phyloP scores from a whole-genome alignment of 1,140 invertebrate genomes.

The Bombus sibiricus region DNA sequence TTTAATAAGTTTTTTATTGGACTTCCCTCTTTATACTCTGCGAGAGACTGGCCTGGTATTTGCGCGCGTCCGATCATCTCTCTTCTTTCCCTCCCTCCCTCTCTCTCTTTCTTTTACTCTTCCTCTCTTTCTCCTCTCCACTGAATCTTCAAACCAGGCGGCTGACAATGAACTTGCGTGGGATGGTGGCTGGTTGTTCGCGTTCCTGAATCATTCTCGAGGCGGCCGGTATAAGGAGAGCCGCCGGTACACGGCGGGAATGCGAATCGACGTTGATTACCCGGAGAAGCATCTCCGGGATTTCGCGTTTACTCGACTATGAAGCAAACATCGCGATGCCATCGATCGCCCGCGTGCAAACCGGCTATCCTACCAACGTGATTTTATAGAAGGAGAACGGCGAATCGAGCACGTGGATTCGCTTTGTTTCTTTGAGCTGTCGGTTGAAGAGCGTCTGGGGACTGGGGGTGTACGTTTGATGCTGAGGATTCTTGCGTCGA shows the following conservation, averaged over 20 bases:
- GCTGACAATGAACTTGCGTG: conserved; percentile 47
- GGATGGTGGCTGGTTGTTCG: neutral
- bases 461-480: neutral
- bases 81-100: neutral
- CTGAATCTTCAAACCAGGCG: conserved; percentile 13
- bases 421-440: neutral
- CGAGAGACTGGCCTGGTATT: conserved; percentile 54
- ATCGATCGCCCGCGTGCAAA: conserved; percentile 1
- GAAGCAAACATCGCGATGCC: conserved; percentile 24
- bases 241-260: conserved; percentile 8
- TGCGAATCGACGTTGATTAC: conserved; percentile 49
- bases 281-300: conserved; percentile 32
- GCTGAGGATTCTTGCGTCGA: neutral
- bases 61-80: conserved; percentile 55
- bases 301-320: conserved; percentile 26
- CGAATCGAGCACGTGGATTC: neutral
- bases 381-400: no score
- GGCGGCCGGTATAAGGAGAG: conserved; percentile 16
- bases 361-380: neutral
- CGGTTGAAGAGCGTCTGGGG: neutral
- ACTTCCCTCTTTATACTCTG: conserved; percentile 62
- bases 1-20: conserved; percentile 78
- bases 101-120: neutral
- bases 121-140: neutral
- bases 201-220: conserved; percentile 13